Percentiles rank a stretch among this genome's conserved stretches.
phyloP scores from a whole-genome alignment of 1,140 invertebrate genomes.

The Listronotus bonariensis region DNA sequence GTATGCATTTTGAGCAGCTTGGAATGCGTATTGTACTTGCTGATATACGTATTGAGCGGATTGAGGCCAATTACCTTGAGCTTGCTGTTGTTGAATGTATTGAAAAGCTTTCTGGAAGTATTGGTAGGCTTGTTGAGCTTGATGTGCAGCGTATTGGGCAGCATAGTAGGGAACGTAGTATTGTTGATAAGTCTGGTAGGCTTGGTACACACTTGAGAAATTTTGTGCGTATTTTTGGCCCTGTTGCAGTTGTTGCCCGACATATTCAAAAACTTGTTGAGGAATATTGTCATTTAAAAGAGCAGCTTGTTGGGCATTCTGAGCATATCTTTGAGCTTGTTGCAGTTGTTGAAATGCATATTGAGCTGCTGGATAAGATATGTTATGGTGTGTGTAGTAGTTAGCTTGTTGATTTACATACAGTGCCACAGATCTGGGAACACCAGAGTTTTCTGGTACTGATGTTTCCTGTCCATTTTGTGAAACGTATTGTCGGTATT shows the following conservation, averaged over 20 bases:
- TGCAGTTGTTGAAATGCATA: background rate
- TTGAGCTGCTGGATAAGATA: background rate
- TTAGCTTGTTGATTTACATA: slow-evolving; percentile 1
- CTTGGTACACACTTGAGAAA: background rate
- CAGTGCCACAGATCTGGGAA: background rate
- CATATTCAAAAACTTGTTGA: background rate
- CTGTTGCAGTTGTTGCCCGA: background rate
- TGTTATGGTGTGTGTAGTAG: background rate
- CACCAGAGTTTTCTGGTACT: background rate
- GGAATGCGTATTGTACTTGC: background rate
- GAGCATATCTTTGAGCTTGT: slow-evolving; percentile 2
- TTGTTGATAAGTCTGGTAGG: no score
- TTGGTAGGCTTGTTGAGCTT: background rate
- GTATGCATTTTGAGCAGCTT: slow-evolving; percentile 9
- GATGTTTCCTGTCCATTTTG: no score
- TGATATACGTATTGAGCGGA: no score
- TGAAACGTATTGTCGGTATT: no score
- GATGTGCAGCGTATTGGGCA: background rate
- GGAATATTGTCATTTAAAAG: background rate
- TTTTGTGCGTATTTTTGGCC: background rate
- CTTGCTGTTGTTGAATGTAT: background rate
- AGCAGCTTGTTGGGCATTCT: background rate
- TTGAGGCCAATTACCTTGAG: background rate
- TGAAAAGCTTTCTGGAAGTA: slow-evolving; percentile 4
- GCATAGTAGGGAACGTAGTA: background rate